Base-by-base conservation (phyloP, 2,888 invertebrate genomes). In the Mythimna vitellina region DNA sequence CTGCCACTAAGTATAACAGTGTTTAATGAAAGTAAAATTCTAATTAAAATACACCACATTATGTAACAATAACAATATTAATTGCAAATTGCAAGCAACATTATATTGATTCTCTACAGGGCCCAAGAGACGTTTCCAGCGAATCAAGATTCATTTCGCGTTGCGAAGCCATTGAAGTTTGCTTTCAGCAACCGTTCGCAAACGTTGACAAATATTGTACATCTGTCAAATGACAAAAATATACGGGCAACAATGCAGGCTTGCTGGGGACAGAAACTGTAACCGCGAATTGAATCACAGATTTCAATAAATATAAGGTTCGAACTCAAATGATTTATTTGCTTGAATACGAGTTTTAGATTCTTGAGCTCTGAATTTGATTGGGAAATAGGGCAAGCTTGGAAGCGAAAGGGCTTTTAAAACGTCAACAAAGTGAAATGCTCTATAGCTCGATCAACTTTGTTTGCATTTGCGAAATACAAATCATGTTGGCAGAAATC, bases 161-260 rank as follows among this genome's bases (percentile, higher is more conserved):
- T 87, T 85, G 84, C 65, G 49, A 65, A 88, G 83, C 89, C 89
- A 92, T 93, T 92, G 91, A 92, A 92, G 90, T 92, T 92, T 88
- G 89, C 89, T 91, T 90, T 90, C 89, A 90, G 83, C 89, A 88
- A 86, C 87, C 89, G 89, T 86, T 89, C 82, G 82, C 82, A 87
- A 91, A 89, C 90, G 87, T 89, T 93, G 93, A 94, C 91, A 93
- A 93, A 93, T 93, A 91, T 89, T 90, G 87, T 88, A 88, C 91
- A 92, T 94, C 91, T 92, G 91, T 93, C 93, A 93, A 92, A 92
- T 86, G 89, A 82, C 86, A 88, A 89, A 89, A 91, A 91, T 89
- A 80, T 62, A 74, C 61, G 65, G 61, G 38, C 60, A 70, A 78
- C 85, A 81, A 85, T 84, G 75, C 79, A 74, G 69, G 82, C 80